Evolutionary conservation across 2,888 invertebrate genomes (phyloP), one percentile per base, ranked within the genome.

Genomic region (Drosophila cyrtoloma): DNA sequence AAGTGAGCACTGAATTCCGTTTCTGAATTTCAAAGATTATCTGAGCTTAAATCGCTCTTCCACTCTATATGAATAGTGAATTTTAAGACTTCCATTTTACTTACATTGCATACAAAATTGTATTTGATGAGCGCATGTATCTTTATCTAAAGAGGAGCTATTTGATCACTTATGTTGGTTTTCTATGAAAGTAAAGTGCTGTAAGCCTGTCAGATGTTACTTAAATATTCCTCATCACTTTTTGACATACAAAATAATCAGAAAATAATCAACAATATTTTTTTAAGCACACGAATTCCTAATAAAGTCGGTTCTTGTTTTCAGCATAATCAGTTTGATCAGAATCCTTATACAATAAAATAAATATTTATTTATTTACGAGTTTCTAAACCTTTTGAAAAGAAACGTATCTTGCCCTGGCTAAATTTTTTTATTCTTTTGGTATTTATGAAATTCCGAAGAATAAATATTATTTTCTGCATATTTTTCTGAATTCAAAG

Each of bases 1-100:
- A 70, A 50, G 47, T 51, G 33, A 51, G 19, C 30, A 5, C 30
- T 30, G 37, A 30, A 26, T n/a, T 19, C 12, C 32, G n/a, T 14
- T 16, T 39, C 26, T 10, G 12, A 16, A 47, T n/a, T 56, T 56
- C 32, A n/a, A n/a, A n/a, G 35, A 70, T 37, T 44, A 70, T 42
- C n/a, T 2, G 5, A 2, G 61, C 60, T 60, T 30, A 37, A 16
- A n/a, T 2, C 35, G 10, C 26, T 33, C 33, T 12, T 12, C 5
- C n/a, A 16, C 3, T 22, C 5, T 12, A 32, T 19, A 1, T 42
- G n/a, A 44, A 19, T 10, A 44, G 14, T 16, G 35, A 6, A 3
- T 55, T 35, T 9, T 37, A 6, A 0, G 26, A 37, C 5, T 19
- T 12, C 1, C 7, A 55, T 55, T 35, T 26, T 12, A 6, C 16